These are phyloP conservation scores for Drosophila nannoptera DNA, from an alignment of 1,140 invertebrate species.

Conservation along the genomic window DNA sequence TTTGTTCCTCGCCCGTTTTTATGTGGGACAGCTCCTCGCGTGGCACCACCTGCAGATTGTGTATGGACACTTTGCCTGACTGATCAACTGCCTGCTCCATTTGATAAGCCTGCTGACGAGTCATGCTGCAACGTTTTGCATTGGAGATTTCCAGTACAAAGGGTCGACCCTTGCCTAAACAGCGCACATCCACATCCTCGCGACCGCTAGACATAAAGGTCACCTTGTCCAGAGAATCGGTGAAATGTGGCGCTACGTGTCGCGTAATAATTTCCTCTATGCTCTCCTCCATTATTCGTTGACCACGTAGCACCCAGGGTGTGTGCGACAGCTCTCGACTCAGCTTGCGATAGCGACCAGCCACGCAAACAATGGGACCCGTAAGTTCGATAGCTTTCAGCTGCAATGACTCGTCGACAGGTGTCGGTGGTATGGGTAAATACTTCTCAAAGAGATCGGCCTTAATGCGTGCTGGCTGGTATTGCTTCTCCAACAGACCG, in stretches of 20 bases:
- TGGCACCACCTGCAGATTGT: slow-evolving; percentile 83
- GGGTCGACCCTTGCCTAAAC: slow-evolving; percentile 90
- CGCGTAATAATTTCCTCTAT: slow-evolving; percentile 94
- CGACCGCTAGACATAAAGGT: slow-evolving; percentile 94
- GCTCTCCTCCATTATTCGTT: slow-evolving; percentile 89
- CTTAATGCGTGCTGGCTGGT: slow-evolving; percentile 75
- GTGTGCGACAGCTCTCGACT: slow-evolving; percentile 93
- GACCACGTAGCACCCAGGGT: slow-evolving; percentile 94
- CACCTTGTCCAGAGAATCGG: slow-evolving; percentile 61
- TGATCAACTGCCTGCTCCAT: slow-evolving; percentile 84
- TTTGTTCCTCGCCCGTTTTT: slow-evolving; percentile 92
- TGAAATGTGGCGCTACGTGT: slow-evolving; percentile 81
- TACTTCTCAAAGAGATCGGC: slow-evolving; percentile 80
- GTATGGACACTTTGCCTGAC: slow-evolving; percentile 83
- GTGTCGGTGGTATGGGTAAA: slow-evolving; percentile 79
- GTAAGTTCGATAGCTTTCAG: slow-evolving; percentile 80
- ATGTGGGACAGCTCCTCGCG: slow-evolving; percentile 86
- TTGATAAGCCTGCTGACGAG: slow-evolving; percentile 44
- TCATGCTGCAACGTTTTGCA: slow-evolving; percentile 82
- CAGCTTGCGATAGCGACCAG: slow-evolving; percentile 92
- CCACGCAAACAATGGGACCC: slow-evolving; percentile 82
- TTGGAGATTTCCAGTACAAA: slow-evolving; percentile 91
- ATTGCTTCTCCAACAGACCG: slow-evolving; percentile 80
- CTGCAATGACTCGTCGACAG: slow-evolving; percentile 70
- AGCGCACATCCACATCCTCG: slow-evolving; percentile 94